phyloP scores from a whole-genome alignment of 2,113 vertebrate species.

The Sakesphorus luctuosus region DNA sequence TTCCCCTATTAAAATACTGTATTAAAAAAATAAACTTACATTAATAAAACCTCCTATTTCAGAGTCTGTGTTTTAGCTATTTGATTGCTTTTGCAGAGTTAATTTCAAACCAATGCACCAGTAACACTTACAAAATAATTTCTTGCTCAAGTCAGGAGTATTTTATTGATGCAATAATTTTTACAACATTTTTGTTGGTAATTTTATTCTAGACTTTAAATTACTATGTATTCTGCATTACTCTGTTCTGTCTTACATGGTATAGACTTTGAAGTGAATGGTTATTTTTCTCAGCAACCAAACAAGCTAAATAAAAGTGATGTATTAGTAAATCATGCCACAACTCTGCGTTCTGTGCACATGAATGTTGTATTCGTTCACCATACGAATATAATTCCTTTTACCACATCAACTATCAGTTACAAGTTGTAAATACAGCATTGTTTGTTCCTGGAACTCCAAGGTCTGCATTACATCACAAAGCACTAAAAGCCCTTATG shows the following conservation, averaged over 20 bases:
- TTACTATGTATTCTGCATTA: constrained; percentile 36
- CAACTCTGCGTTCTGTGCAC: constrained; percentile 72
- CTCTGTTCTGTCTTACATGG: constrained; percentile 47
- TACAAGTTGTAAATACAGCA: constrained; percentile 75
- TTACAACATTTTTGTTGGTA: constrained; percentile 9
- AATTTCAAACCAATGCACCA: not conserved
- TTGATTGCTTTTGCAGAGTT: not conserved
- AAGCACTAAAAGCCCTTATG: constrained; percentile 67
- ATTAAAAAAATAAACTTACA: not conserved
- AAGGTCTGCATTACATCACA: constrained; percentile 67
- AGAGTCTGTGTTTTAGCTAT: not conserved
- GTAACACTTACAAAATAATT: constrained; percentile 8
- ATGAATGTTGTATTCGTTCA: constrained; percentile 81
- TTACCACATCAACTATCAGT: constrained; percentile 71
- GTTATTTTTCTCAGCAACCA: constrained; percentile 74
- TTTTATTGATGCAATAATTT: constrained; percentile 5
- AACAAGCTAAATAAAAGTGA: constrained; percentile 86
- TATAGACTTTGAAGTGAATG: constrained; percentile 68
- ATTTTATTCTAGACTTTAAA: constrained; percentile 55
- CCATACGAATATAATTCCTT: constrained; percentile 84
- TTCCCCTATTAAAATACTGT: not conserved
- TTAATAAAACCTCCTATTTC: too few relatives aligned
- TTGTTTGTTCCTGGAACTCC: constrained; percentile 71
- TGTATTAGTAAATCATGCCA: constrained; percentile 81
- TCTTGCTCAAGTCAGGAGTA: constrained; percentile 24